Evolutionary conservation across 2,888 invertebrate species (phyloP), one percentile per base, ranked within the genome.

Genomic region (Cheilosia urbana): DNA sequence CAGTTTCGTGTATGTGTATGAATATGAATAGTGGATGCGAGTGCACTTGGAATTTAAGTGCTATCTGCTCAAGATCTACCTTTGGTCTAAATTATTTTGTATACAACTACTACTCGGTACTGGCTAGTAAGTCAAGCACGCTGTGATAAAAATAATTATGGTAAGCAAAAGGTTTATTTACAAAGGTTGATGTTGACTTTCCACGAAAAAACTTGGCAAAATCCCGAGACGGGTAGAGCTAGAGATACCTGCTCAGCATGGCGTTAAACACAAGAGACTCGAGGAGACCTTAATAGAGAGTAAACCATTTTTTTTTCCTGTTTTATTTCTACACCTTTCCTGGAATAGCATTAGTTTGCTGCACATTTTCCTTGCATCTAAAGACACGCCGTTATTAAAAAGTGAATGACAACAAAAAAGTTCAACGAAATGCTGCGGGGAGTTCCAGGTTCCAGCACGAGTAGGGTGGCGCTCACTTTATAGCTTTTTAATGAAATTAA

Each of bases 401-500:
- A 57, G 37, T 15, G 57, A 57, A 55, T 15, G 24, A 45, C 21
- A 57, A 30, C 37, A 21, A 37, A 49, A 34, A 55, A 37, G 17
- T 9, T 30, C 15, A 37, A 30, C 53, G 30, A 53, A 53, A 37
- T 60, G 24, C 24, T 51, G 11, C 57, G 55, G 65, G 37, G 45
- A 5, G 15, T 34, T 45, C 17, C 47, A 30, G 17, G 15, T 34
- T 45, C 17, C 47, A 30, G 17, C 37, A n/a, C 19, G n/a, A 37
- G 40, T 49, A 30, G 42, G 60, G 51, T 49, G 60, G 49, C 9
- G 47, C 53, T 27, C 30, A n/a, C 19, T 62, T 77, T 62, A 77
- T 69, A 62, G 62, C 62, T 53, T 69, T 69, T 45, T 78, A 78
- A 78, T 78, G 63, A 71, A 60, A 62, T 78, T 78, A 47, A 63